These are phyloP conservation scores for Drosophila prosaltans DNA, from an alignment of 1,140 invertebrate genomes.

Conservation along the genomic window DNA sequence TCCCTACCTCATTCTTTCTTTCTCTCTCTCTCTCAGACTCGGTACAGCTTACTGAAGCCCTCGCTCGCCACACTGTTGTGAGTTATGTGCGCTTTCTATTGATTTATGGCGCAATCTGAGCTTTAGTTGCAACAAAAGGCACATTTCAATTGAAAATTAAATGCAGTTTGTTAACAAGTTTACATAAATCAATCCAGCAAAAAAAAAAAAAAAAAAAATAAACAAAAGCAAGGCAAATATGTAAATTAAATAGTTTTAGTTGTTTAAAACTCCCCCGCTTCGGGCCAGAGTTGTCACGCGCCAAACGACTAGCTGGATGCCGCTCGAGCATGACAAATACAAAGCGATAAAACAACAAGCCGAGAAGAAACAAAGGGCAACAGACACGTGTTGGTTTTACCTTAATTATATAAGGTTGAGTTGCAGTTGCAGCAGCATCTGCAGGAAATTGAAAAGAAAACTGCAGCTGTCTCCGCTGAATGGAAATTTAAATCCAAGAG, in stretches of 20 bases:
- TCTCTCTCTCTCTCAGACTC: slow-evolving; percentile 3
- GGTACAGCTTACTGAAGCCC: neutral
- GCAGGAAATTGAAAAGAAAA: slow-evolving; percentile 58
- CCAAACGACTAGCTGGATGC: slow-evolving; percentile 19
- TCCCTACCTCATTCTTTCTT: slow-evolving; percentile 24
- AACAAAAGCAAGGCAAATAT: slow-evolving; percentile 15
- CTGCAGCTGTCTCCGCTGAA: slow-evolving; percentile 61
- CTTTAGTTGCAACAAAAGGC: slow-evolving; percentile 52
- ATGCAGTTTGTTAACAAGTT: slow-evolving; percentile 22
- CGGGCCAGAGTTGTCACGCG: slow-evolving; percentile 72
- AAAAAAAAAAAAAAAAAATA: neutral
- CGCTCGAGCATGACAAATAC: slow-evolving; percentile 45
- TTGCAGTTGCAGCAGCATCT: slow-evolving; percentile 51
- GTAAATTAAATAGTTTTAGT: slow-evolving; percentile 16
- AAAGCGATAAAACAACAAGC: slow-evolving; percentile 13
- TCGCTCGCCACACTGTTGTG: slow-evolving; percentile 49
- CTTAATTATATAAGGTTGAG: slow-evolving; percentile 71
- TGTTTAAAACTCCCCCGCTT: slow-evolving; percentile 31
- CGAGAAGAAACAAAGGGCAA: slow-evolving; percentile 26
- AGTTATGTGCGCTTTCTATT: slow-evolving; percentile 80
- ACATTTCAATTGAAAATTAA: slow-evolving; percentile 16
- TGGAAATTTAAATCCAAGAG: slow-evolving; percentile 4
- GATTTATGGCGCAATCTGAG: slow-evolving; percentile 78
- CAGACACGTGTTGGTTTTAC: slow-evolving; percentile 72
- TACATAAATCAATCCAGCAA: slow-evolving; percentile 35